Conservation (phyloP, 2,113 vertebrate species). For the Triplophysa rosa region DNA sequence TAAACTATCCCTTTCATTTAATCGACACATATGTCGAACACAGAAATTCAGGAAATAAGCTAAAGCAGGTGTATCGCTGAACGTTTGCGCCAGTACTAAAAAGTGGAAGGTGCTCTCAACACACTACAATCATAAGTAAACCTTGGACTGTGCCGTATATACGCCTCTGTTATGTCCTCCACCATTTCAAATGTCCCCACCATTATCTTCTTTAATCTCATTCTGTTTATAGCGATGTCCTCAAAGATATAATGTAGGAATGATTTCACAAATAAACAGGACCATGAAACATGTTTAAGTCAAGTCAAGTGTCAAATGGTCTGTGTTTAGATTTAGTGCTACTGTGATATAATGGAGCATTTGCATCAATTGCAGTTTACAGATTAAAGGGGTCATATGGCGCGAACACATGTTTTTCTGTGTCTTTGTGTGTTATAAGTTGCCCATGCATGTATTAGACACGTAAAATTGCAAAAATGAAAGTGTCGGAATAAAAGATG, state of each 20-base stretch:
- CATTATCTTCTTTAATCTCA: slow-evolving; percentile 4
- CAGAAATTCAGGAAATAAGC: neutral
- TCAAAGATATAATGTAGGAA: slow-evolving; percentile 13
- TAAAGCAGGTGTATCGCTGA: neutral
- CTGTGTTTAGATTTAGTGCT: neutral
- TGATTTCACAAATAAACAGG: neutral
- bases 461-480: too few species aligned
- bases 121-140: slow-evolving; percentile 17
- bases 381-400: neutral
- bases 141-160: slow-evolving; percentile 49
- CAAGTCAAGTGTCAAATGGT: neutral
- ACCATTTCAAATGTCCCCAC: slow-evolving; percentile 45
- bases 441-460: too few species aligned
- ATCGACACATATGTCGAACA: too few species aligned
- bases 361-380: neutral
- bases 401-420: too few species aligned
- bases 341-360: neutral
- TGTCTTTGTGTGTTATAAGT: too few species aligned
- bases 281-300: neutral
- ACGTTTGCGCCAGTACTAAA: neutral
- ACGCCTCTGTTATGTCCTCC: slow-evolving; percentile 33
- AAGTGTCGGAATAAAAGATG: too few species aligned
- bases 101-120: neutral
- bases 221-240: slow-evolving; percentile 27
- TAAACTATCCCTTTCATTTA: too few species aligned